Evolutionary conservation across 2,888 invertebrate genomes (phyloP).

Genomic region (Cantharis lateralis): DNA sequence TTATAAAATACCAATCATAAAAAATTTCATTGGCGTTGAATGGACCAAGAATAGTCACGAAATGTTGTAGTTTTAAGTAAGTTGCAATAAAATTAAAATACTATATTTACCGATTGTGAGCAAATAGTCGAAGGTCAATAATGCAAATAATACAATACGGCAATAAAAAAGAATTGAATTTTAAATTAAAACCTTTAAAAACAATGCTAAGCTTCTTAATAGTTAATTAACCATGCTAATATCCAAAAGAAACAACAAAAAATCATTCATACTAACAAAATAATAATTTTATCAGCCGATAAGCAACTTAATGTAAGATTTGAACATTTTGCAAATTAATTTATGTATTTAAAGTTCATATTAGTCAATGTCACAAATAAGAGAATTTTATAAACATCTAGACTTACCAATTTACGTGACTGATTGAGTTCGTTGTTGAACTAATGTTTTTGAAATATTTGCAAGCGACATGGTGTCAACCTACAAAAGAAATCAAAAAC

Average conservation of each 20-base stretch:
- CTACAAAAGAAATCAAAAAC: constrained; percentile 34
- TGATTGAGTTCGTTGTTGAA: constrained; percentile 44
- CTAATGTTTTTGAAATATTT: constrained; percentile 31
- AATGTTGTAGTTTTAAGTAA: neutral
- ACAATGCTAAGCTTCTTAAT: neutral
- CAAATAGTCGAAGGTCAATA: neutral
- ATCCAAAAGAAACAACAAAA: neutral
- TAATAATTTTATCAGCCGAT: neutral
- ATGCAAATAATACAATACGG: neutral
- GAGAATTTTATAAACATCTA: neutral
- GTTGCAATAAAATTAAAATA: neutral
- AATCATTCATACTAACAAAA: neutral
- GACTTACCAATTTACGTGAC: constrained; percentile 51
- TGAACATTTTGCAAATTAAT: neutral
- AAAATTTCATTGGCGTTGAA: neutral
- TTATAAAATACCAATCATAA: neutral
- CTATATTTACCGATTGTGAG: neutral
- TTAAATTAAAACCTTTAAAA: neutral
- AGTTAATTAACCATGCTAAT: neutral
- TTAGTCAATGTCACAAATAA: neutral
- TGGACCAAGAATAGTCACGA: neutral
- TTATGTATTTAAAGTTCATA: neutral
- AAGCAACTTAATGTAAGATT: neutral
- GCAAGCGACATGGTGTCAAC: constrained; percentile 42
- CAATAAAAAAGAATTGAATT: neutral